Conservation (phyloP, 2,888 invertebrate species). For the Anodontia alba region DNA sequence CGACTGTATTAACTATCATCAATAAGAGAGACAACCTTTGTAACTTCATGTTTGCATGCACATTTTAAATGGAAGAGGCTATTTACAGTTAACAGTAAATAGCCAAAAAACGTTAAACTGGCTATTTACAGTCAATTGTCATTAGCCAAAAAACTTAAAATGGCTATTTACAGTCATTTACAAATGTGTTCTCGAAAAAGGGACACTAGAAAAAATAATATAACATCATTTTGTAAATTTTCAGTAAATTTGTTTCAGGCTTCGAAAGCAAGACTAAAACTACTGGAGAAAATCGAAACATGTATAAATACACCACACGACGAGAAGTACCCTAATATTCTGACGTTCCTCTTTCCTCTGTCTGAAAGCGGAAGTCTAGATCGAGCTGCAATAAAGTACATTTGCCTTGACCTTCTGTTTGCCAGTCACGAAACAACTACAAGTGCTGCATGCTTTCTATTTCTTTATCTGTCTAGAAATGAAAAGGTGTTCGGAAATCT, state of each 20-base stretch:
- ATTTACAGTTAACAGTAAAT: no score
- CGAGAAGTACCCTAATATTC: background rate
- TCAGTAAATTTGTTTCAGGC: background rate
- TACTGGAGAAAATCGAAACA: background rate
- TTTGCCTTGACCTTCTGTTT: slow-evolving; percentile 78
- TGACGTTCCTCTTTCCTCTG: background rate
- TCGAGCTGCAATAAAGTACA: slow-evolving; percentile 65
- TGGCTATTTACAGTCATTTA: no score
- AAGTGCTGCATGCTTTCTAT: slow-evolving; percentile 70
- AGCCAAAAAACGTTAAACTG: no score
- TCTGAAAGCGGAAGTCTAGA: slow-evolving; percentile 56
- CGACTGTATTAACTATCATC: no score
- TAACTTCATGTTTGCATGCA: no score
- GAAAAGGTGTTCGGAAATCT: slow-evolving; percentile 65
- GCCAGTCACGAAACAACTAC: slow-evolving; percentile 77
- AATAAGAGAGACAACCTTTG: no score
- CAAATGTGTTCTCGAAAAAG: no score
- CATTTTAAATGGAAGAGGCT: no score
- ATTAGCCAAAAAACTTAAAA: no score
- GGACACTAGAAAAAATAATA: no score
- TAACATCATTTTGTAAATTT: no score
- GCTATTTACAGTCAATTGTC: no score
- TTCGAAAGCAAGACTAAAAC: background rate
- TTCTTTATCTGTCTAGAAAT: slow-evolving; percentile 66
- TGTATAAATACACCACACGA: background rate